Base-by-base conservation (phyloP, 64 coral and sea anemone species). In the Dendrophyllia cribrosa region DNA sequence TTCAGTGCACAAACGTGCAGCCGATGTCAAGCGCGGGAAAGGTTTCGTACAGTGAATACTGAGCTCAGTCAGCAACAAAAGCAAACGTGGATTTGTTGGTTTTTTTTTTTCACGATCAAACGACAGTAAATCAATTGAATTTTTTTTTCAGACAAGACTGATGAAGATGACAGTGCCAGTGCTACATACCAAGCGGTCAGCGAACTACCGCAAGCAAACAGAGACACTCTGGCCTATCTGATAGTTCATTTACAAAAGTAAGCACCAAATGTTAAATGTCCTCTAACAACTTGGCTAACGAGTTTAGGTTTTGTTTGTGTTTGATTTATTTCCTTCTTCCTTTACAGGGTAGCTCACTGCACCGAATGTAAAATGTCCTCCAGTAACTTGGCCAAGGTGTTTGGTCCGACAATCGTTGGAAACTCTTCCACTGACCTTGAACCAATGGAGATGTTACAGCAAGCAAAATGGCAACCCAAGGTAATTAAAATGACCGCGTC, bases 141-240 rank as follows among this genome's bases (percentile, higher is more conserved):
- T 58, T 51, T 4, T 65, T 76, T 65, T 78, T 2, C 65, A 91
- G 88, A 69, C 67, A 96, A 93, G 52, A 74, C 86, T 34, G 94
- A 94, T 70, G 91, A 88, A 8, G 91, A 96, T 53, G 97, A 96
- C 22, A 93, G 94, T 25, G 66, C 86, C 4, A 96, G 94, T 10
- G 88, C 77, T 16, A 88, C 93, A 8, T 99, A 96, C 72, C 97
- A 99, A 75, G 97, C 94, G 1, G 97, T 99, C 56, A 99, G 97
- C 77, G 97, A 99, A 81, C 88, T 99, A 7, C 97, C 97, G 21
- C 88, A 91, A 43, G 88, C 97, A 24, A 99, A 99, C 58, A 91
- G 97, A 72, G 97, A 99, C 76, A 99, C 97, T 2, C 77, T 99
- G n/a, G 97, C 97, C 6, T 99, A 69, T 59, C 51, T 99, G n/a